Conservation (phyloP, 2,113 vertebrate genomes). For the Ahaetulla prasina region DNA sequence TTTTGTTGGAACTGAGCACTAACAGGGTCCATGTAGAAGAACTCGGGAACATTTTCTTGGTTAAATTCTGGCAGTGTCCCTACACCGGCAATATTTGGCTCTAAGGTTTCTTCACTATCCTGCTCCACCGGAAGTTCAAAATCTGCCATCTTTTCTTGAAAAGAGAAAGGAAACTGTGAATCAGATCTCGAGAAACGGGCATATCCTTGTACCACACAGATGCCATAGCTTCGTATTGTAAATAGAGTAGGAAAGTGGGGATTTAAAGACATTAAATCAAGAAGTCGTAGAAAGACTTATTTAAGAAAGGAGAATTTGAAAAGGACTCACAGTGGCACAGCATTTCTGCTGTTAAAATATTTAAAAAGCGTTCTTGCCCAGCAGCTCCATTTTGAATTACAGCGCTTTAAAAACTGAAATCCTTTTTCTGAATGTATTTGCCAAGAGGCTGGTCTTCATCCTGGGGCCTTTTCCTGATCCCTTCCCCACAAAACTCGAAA, state of each 20-base stretch:
- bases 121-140: conserved; percentile 10
- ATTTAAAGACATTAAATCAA: neutral
- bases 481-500: neutral
- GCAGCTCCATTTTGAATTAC: neutral
- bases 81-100: conserved; percentile 3
- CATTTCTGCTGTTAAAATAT: neutral
- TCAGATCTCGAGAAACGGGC: neutral
- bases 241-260: neutral
- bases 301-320: neutral
- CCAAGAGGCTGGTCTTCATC: neutral
- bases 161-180: neutral
- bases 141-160: conserved; percentile 60
- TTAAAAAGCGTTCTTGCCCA: neutral
- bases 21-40: accelerated
- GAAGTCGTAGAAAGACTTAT: neutral
- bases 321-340: neutral
- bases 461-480: neutral
- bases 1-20: neutral
- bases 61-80: neutral
- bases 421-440: neutral
- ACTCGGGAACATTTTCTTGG: neutral
- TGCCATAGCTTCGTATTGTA: neutral
- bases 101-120: accelerated
- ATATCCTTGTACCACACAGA: too few relatives aligned
- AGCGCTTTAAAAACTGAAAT: neutral